Base-by-base conservation (phyloP, 2,888 invertebrate genomes). In the Aleiodes alternator region DNA sequence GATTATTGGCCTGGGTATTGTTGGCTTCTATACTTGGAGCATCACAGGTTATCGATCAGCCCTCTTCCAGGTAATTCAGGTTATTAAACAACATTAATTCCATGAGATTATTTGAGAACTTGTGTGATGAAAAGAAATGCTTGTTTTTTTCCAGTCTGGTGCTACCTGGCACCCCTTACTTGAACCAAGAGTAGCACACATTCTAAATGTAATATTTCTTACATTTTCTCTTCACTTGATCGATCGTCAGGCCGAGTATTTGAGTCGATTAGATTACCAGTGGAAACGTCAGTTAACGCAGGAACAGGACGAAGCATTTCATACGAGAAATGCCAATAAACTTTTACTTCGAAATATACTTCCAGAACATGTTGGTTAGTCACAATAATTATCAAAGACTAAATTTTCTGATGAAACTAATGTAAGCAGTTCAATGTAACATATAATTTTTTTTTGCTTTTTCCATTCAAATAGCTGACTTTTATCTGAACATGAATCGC, bases 341-440 rank as follows among this genome's bases (percentile, higher is more conserved):
- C 94, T 97, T 90, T 91, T 98, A 51, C 92, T 98, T 53, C 94
- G 96, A 85, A 98, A 98, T 87, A 98, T 98, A 85, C 91, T 98
- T 53, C 98, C 98, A 0, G 93, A 94, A 23, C 97, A 98, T 89
- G 98, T 98, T 80, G 97, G 96, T 96, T 74, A 29, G 86, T 81
- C 51, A 64, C n/a, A 3, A 81, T 23, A 12, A 14, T 72, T 14
- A 16, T 16, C 50, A 55, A 7, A 73, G 34, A 76, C 11, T 64
- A 72, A 69, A 70, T 76, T 38, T 7, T 23, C 23, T 23, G 23
- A 23, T 23, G 23, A 1, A 23, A 23, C 23, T 23, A 2, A 23
- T 23, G 23, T 23, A 23, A 23, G 23, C 23, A 23, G 23, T 23
- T 23, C 2, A 23, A 23, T 23, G 23, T 23, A 34, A 34, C 6